These are phyloP conservation scores for Podarcis cretensis DNA, from an alignment of 2,113 vertebrate species.

Conservation along the genomic window DNA sequence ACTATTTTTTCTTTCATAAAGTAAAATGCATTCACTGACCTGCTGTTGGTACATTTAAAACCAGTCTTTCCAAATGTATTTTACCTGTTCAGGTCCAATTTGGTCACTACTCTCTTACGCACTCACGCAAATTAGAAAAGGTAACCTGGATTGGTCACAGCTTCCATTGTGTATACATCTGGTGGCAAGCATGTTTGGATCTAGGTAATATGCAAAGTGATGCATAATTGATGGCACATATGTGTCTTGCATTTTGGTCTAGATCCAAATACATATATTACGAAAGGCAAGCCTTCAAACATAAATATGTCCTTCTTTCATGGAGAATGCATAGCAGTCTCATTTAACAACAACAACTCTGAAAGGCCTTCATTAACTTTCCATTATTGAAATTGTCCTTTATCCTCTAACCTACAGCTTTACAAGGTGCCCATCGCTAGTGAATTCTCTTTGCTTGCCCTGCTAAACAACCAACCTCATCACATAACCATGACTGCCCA, in stretches of 20 bases:
- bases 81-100: too few species aligned
- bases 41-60: too few species aligned
- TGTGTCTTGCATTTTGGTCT: neutral
- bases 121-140: too few species aligned
- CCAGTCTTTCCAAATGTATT: too few species aligned
- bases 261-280: neutral
- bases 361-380: neutral
- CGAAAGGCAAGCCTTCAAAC: neutral
- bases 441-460: neutral
- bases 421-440: neutral
- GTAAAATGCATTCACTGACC: too few species aligned
- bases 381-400: neutral
- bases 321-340: neutral
- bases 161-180: neutral
- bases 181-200: neutral
- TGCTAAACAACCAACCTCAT: slow-evolving; percentile 1
- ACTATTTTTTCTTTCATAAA: too few species aligned
- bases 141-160: neutral
- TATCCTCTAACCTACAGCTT: neutral
- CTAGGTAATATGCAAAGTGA: neutral
- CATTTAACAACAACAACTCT: neutral
- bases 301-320: neutral
- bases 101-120: too few species aligned
- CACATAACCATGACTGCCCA: neutral
- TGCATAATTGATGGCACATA: neutral